Base-by-base conservation (phyloP, 2,113 vertebrate genomes). In the Engystomops pustulosus region DNA sequence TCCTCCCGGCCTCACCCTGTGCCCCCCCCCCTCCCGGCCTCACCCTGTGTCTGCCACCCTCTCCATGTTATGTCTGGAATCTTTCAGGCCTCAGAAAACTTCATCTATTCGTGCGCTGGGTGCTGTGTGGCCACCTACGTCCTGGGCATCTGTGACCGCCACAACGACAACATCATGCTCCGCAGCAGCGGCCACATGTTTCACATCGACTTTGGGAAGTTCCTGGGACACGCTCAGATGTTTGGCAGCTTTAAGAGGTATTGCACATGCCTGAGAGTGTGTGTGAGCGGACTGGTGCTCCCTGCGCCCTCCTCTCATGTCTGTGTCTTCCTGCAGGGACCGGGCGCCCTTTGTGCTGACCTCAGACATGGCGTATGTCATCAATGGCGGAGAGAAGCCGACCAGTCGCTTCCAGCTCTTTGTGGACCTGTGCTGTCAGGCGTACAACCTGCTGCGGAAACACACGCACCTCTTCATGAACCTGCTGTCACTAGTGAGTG, bases 131-230 rank as follows among this genome's bases (percentile, higher is more conserved):
- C 98, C 27, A 99, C 98, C 20, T 99, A 98, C 0, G 94, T 99
- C 0, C 90, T 99, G 87, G 98, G 98, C 18, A 99, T 99, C 90
- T 99, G 98, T 81, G 98, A 99, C 85, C 96, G 98, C 6, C 98
- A 99, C 88, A 99, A 99, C 4, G 98, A 99, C 87, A 99, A 99
- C 88, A 99, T 99, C 83, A 99, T 99, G 98, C 95, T 99, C 69
- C 95, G 97, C 85, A 96, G 95, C 91, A 97, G 96, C 0, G 98
- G 98, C 41, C 98, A 99, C 86, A 99, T 99, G 97, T 99, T 99
- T 90, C 98, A 99, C 89, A 99, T 99, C 18, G 98, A 99, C 90
- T 99, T 99, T 0, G 98, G 98, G 36, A 99, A 98, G 87, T 99
- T 99, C 90, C 79, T 99, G 88, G 98, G 98, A 69, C 98, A 99